Evolutionary conservation across 2,888 invertebrate genomes (phyloP).

Genomic region (Cephus rjabovi): DNA sequence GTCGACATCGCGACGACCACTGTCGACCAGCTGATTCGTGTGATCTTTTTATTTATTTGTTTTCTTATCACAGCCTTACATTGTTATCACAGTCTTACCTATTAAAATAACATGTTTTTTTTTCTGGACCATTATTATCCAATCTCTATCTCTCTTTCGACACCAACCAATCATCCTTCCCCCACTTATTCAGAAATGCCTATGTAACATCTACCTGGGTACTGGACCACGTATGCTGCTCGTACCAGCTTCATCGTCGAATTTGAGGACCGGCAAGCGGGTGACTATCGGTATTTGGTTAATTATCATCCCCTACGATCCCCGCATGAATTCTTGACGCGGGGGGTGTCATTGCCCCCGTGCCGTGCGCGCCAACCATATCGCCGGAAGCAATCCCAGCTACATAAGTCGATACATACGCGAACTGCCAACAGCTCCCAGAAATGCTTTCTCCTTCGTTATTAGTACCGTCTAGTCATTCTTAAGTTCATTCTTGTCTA

Average conservation of each 20-base stretch:
- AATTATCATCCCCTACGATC: conserved; percentile 62
- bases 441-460: neutral
- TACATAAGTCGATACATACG: conserved; percentile 28
- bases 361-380: conserved; percentile 65
- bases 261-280: conserved; percentile 32
- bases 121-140: neutral
- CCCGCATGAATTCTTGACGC: conserved; percentile 65
- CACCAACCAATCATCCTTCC: neutral
- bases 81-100: neutral
- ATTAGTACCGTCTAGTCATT: neutral
- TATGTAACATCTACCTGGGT: neutral
- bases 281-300: conserved; percentile 65
- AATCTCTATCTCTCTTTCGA: neutral
- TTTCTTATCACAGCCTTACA: neutral
- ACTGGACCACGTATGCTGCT: neutral
- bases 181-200: neutral
- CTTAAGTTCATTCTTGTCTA: neutral
- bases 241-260: neutral
- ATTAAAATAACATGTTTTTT: neutral
- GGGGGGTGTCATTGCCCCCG: conserved; percentile 61
- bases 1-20: neutral
- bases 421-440: neutral
- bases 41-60: neutral
- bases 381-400: conserved; percentile 60
- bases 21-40: neutral